Evolutionary conservation across 2,888 invertebrate genomes (phyloP), one percentile per base, ranked within the genome.

Genomic region (Drosophila subsilvestris): DNA sequence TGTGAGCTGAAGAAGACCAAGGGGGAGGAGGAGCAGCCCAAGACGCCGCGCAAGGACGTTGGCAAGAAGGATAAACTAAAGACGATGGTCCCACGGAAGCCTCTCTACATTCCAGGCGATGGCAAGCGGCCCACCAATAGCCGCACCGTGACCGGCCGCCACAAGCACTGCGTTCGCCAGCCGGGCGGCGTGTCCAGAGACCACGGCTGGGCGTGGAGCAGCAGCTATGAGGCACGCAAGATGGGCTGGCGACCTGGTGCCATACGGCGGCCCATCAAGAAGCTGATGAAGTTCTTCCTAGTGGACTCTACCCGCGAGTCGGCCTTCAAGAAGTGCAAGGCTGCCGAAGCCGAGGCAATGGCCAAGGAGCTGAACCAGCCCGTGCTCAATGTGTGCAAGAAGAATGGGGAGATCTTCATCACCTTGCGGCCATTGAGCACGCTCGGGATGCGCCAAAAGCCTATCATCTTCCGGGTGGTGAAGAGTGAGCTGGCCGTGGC

Each of bases 121-220:
- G 1, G 25, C 48, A 53, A 27, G 20, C 43, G 51, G 18, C 10
- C 25, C 37, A n/a, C n/a, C 10, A 65, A 67, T 20, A 50, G 47
- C 2, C 54, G 44, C 3, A 29, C 62, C 12, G 20, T 29, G 12
- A 27, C 56, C 7, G 14, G 25, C 12, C 20, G 77, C 10, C 81
- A 81, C 51, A 81, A 70, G 43, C 20, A 48, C 22, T 81, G 85
- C 29, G 27, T 74, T 3, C 62, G 32, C 3, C 69, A 50, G 6
- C 10, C 53, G 0, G 54, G 91, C 20, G 91, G 93, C 0, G 95
- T 95, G 0, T 95, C 95, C 0, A 90, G 93, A 0, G 89, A 92
- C 45, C 95, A 95, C 94, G 95, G 95, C 0, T 95, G 95, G 95
- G 87, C 94, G 25, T 95, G 95, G 95, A 94, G 77, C 37, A 62